phyloP scores from a whole-genome alignment of 1,140 invertebrate genomes.

The Agraylea sexmaculata region DNA sequence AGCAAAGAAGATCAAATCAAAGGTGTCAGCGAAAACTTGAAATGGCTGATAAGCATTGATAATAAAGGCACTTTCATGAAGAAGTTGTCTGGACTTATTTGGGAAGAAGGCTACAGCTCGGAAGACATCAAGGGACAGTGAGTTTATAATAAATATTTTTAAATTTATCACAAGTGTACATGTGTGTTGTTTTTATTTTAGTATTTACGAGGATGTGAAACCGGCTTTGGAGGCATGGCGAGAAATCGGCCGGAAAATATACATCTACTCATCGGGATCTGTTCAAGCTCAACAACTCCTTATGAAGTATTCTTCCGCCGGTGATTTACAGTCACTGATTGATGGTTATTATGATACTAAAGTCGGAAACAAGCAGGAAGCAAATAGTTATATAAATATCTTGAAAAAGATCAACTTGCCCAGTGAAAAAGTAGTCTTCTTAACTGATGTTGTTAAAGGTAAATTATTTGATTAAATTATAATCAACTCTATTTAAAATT shows the following conservation, averaged over 20 bases:
- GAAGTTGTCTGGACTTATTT: conserved; percentile 78
- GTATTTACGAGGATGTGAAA: conserved; percentile 77
- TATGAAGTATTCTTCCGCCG: conserved; percentile 62
- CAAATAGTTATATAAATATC: conserved; percentile 64
- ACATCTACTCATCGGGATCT: conserved; percentile 87
- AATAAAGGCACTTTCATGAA: conserved; percentile 73
- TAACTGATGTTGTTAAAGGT: conserved; percentile 79
- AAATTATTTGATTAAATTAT: conserved; percentile 18
- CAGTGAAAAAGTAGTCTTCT: conserved; percentile 62
- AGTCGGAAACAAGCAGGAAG: conserved; percentile 65
- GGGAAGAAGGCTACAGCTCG: conserved; percentile 69
- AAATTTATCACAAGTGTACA: conserved; percentile 1
- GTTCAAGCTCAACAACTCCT: conserved; percentile 82
- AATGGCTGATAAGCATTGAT: conserved; percentile 71
- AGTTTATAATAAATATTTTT: conserved; percentile 37
- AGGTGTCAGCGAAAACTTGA: conserved; percentile 51
- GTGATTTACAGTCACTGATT: conserved; percentile 65
- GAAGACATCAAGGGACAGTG: conserved; percentile 78
- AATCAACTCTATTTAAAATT: conserved; percentile 2
- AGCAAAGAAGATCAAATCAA: conserved; percentile 45
- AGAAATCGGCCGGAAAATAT: conserved; percentile 52
- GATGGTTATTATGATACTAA: conserved; percentile 79
- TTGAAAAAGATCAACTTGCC: conserved; percentile 48
- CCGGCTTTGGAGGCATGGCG: conserved; percentile 59
- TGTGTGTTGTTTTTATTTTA: conserved; percentile 33